Conservation (phyloP, 2,797 vertebrate species). For the Urosaurus nigricauda region DNA sequence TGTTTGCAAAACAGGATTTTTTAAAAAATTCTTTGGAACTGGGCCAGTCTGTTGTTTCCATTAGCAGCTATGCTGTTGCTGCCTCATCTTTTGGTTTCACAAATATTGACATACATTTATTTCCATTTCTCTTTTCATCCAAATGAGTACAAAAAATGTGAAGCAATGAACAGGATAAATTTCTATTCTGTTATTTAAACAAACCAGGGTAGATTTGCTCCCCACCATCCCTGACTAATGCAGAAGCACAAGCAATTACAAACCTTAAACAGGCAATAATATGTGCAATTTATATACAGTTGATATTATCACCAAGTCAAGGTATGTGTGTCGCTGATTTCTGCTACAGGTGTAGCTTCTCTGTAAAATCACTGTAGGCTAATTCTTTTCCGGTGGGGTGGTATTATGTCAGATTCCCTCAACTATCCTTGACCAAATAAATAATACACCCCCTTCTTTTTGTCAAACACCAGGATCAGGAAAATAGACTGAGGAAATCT, state of each 20-base stretch:
- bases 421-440: background rate
- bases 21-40: background rate
- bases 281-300: background rate
- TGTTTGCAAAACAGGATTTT: background rate
- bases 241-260: slow-evolving; percentile 16
- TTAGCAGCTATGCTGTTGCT: background rate
- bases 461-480: background rate
- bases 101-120: background rate
- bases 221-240: background rate
- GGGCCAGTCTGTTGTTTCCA: background rate
- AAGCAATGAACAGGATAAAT: slow-evolving; percentile 10
- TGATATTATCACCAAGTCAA: background rate
- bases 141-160: background rate
- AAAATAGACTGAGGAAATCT: slow-evolving; percentile 1
- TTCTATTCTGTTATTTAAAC: slow-evolving; percentile 21
- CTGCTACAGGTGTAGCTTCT: slow-evolving; percentile 3
- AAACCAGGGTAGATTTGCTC: background rate
- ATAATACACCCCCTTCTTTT: slow-evolving; percentile 5
- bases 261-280: slow-evolving; percentile 39
- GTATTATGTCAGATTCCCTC: slow-evolving; percentile 2
- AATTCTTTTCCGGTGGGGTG: slow-evolving; percentile 26
- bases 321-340: background rate
- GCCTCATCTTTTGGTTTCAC: slow-evolving; percentile 16
- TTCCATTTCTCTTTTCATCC: slow-evolving; percentile 5
- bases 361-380: background rate